Conservation (phyloP, 2,888 invertebrate species). For the Rhagonycha fulva region DNA sequence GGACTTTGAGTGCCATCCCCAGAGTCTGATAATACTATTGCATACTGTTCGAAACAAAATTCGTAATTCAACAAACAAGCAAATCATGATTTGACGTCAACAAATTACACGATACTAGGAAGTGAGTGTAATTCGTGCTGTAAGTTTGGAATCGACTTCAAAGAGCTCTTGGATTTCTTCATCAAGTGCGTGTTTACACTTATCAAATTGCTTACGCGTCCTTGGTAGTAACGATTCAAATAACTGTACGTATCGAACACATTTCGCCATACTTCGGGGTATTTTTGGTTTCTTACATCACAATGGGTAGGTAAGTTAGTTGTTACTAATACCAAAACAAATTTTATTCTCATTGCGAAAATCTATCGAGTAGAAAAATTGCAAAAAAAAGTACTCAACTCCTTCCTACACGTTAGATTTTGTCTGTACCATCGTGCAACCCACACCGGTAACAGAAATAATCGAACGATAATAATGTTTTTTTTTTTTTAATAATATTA, state of each 20-base stretch:
- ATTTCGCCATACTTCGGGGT: background rate
- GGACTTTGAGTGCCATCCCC: conserved; percentile 73
- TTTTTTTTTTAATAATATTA: background rate
- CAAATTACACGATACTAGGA: conserved; percentile 26
- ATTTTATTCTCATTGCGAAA: background rate
- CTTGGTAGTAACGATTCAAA: conserved; percentile 4
- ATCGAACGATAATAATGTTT: background rate
- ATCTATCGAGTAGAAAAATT: background rate
- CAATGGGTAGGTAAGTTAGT: background rate
- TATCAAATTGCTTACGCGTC: background rate
- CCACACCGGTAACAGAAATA: background rate
- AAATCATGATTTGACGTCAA: conserved; percentile 30
- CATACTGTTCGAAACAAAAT: background rate
- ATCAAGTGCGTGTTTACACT: conserved; percentile 13
- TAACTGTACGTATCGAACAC: conserved; percentile 8
- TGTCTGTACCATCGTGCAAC: background rate
- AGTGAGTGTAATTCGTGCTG: conserved; percentile 31
- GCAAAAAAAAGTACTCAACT: background rate
- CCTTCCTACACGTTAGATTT: background rate
- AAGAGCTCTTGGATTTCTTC: conserved; percentile 8
- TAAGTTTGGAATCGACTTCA: conserved; percentile 13
- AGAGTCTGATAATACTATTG: conserved; percentile 41
- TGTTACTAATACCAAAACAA: background rate
- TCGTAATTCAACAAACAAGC: conserved; percentile 6
- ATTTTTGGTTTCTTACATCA: background rate